Evolutionary conservation across 2,888 invertebrate species (phyloP).

Genomic region (Loripinus fragilis): DNA sequence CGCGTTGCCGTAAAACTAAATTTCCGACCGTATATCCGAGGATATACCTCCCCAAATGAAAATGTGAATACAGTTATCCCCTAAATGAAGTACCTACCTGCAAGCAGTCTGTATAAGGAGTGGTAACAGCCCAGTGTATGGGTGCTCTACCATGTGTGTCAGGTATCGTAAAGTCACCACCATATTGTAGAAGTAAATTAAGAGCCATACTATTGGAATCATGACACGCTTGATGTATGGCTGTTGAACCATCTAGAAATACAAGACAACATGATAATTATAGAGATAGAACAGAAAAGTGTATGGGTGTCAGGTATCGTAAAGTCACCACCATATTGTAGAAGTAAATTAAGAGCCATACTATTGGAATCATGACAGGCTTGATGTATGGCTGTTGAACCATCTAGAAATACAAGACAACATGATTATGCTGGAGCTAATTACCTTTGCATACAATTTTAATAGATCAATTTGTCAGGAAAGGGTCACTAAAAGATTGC

Average conservation of each 20-base stretch:
- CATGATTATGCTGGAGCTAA: too few species aligned
- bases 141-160: conserved; percentile 81
- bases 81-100: conserved; percentile 70
- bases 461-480: too few species aligned
- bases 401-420: too few species aligned
- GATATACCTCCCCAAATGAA: too few species aligned
- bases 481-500: too few species aligned
- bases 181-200: conserved; percentile 76
- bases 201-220: conserved; percentile 79
- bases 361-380: conserved; percentile 82
- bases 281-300: too few species aligned
- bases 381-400: conserved; percentile 81
- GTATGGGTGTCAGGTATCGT: conserved; percentile 76
- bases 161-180: conserved; percentile 76
- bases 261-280: neutral
- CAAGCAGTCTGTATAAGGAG: conserved; percentile 75
- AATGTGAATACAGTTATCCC: too few species aligned
- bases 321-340: conserved; percentile 79
- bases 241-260: conserved; percentile 81
- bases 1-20: too few species aligned
- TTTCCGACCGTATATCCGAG: too few species aligned
- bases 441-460: too few species aligned
- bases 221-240: conserved; percentile 81
- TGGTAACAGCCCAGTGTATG: conserved; percentile 82
- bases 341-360: conserved; percentile 74